A percentile compares a stretch with the other conserved stretches of the same genome.
These are phyloP conservation scores for Cotesia vestalis DNA, from an alignment of 1,140 invertebrate species.

Conservation along the genomic window DNA sequence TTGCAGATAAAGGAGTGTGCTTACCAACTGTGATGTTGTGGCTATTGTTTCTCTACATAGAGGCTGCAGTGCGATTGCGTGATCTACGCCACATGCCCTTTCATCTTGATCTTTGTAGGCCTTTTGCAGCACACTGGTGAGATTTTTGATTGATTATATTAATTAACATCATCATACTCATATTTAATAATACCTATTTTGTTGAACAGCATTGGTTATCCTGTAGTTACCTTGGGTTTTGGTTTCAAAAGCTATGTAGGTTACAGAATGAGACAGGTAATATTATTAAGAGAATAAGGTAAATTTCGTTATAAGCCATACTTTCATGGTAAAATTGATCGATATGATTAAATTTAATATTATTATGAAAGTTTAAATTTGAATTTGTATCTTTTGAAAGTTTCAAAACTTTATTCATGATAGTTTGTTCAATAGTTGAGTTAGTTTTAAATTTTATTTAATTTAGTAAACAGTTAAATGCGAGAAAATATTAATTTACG, in stretches of 20 bases:
- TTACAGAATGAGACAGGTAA: conserved; percentile 84
- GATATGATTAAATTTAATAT: too few species aligned
- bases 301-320: too few species aligned
- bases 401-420: too few species aligned
- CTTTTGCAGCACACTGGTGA: conserved; percentile 97
- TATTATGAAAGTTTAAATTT: too few species aligned
- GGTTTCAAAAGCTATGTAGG: conserved; percentile 95
- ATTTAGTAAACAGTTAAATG: background rate
- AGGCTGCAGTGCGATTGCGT: conserved; percentile 87
- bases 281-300: too few species aligned
- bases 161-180: conserved; percentile 19
- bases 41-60: conserved; percentile 95
- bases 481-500: background rate
- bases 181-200: conserved; percentile 39
- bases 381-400: too few species aligned
- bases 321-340: too few species aligned
- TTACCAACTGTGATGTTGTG: conserved; percentile 94
- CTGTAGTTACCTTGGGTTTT: conserved; percentile 95
- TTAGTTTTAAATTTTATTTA: background rate
- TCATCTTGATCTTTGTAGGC: conserved; percentile 93
- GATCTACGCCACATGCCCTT: conserved; percentile 88
- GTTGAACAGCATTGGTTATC: conserved; percentile 90
- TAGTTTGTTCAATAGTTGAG: too few species aligned
- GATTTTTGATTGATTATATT: conserved; percentile 50
- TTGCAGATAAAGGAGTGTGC: conserved; percentile 89